Evolutionary conservation across 1,140 invertebrate species (phyloP).

Genomic region (Anagrus nilaparvatae): DNA sequence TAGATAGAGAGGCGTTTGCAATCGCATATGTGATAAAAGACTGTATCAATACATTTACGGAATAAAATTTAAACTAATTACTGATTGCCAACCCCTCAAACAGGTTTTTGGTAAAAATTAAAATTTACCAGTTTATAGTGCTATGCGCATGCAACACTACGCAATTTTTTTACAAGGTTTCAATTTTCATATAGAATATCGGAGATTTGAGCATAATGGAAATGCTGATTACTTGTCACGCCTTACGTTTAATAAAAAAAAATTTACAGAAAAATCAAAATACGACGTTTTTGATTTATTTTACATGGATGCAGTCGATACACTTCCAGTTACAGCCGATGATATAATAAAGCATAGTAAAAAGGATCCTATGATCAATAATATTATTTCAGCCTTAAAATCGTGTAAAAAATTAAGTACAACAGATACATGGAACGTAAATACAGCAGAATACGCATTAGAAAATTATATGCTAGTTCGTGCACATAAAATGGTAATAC

Average conservation of each 20-base stretch:
- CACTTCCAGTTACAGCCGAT: neutral
- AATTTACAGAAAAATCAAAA: neutral
- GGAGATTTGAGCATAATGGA: constrained; percentile 14
- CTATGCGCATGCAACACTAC: constrained; percentile 20
- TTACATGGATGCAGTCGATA: neutral
- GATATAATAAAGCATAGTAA: neutral
- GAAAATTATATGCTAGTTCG: constrained; percentile 8
- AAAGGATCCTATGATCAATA: neutral
- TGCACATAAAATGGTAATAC: constrained; percentile 28
- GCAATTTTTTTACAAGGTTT: constrained; percentile 21
- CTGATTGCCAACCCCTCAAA: constrained; percentile 27
- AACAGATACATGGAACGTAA: neutral
- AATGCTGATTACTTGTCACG: constrained; percentile 21
- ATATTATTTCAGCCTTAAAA: neutral
- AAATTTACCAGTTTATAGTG: constrained; percentile 20
- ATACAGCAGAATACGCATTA: neutral
- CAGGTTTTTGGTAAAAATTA: constrained; percentile 24
- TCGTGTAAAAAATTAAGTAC: neutral
- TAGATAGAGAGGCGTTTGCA: constrained; percentile 40
- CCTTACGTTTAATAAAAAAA: constrained; percentile 11
- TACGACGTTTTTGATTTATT: neutral
- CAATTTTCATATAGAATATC: constrained; percentile 17
- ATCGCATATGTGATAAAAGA: constrained; percentile 36
- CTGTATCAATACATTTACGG: constrained; percentile 37
- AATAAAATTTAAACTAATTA: constrained; percentile 23